A percentile compares a stretch with the other conserved stretches of the same genome.
Evolutionary conservation across 2,113 vertebrate genomes (phyloP).

Genomic region (Mugil cephalus): DNA sequence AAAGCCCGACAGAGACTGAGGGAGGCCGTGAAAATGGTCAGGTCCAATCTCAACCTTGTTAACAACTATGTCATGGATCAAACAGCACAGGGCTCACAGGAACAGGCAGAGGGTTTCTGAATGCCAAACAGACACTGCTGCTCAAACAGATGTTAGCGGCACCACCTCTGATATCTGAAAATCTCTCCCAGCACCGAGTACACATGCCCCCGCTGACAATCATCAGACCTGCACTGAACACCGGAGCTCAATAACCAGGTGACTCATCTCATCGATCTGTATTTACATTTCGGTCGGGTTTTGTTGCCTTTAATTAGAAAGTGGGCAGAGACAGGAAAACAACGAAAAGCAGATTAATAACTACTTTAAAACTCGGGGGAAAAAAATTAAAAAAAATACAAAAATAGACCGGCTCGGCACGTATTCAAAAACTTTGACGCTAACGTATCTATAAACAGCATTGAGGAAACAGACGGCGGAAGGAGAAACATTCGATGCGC

Average conservation of each 20-base stretch:
- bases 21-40: constrained; percentile 53
- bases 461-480: constrained; percentile 32
- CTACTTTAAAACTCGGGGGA: neutral
- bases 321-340: neutral
- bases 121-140: constrained; percentile 73
- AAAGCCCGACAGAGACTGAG: constrained; percentile 34
- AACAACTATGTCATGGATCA: constrained; percentile 71
- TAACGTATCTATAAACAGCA: constrained; percentile 46
- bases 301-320: neutral
- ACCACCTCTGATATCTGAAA: constrained; percentile 62
- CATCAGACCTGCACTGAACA: constrained; percentile 34
- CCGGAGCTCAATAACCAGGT: constrained; percentile 35
- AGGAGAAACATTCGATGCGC: constrained; percentile 45
- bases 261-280: neutral
- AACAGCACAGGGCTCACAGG: constrained; percentile 62
- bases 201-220: constrained; percentile 47
- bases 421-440: constrained; percentile 23
- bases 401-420: neutral
- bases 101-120: constrained; percentile 64
- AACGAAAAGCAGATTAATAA: neutral
- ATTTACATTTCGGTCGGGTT: neutral
- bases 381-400: constrained; percentile 9
- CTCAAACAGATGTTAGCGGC: constrained; percentile 74
- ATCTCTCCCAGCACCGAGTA: constrained; percentile 59
- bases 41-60: constrained; percentile 56